Evolutionary conservation across 2,888 invertebrate genomes (phyloP).

Genomic region (Syrphus vitripennis): DNA sequence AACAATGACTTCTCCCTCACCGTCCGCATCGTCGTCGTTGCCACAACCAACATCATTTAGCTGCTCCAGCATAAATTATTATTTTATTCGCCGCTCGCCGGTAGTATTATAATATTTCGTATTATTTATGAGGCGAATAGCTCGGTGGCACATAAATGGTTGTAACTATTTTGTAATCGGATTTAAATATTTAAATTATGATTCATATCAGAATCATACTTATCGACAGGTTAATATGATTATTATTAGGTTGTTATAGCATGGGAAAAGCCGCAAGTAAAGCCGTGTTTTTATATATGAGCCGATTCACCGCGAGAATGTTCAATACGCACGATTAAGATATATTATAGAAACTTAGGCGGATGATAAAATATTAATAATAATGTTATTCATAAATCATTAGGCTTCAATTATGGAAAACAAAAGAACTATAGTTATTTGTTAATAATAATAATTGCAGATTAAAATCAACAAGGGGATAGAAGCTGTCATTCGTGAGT

Average conservation of each 20-base stretch:
- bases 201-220: constrained; percentile 26
- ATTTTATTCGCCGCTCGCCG: background rate
- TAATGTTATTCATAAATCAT: constrained; percentile 17
- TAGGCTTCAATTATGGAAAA: constrained; percentile 26
- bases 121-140: constrained; percentile 37
- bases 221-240: constrained; percentile 30
- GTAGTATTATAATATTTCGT: background rate
- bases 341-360: background rate
- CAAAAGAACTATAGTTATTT: constrained; percentile 42
- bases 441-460: constrained; percentile 28
- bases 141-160: constrained; percentile 19
- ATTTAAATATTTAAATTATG: constrained; percentile 55
- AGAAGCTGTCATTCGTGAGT: background rate
- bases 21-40: background rate
- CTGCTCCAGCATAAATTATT: background rate
- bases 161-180: constrained; percentile 31
- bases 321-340: constrained; percentile 17
- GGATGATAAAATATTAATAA: constrained; percentile 36
- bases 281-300: background rate
- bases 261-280: constrained; percentile 7
- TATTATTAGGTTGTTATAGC: constrained; percentile 22
- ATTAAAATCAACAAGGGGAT: constrained; percentile 24
- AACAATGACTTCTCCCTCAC: background rate
- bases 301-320: constrained; percentile 23
- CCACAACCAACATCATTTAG: background rate